These are phyloP conservation scores for Engystomops pustulosus DNA, from an alignment of 2,113 vertebrate genomes.

Conservation along the genomic window DNA sequence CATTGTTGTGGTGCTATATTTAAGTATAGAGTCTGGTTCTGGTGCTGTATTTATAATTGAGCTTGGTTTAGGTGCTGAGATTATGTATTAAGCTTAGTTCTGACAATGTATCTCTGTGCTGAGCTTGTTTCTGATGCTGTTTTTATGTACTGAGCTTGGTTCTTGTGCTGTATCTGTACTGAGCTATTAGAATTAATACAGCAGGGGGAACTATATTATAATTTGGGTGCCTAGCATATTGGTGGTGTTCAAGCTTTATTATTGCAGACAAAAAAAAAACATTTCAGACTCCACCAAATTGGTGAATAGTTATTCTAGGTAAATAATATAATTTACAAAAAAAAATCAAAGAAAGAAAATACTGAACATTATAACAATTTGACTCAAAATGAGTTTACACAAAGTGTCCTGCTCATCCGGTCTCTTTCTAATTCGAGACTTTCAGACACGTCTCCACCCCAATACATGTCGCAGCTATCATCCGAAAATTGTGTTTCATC, in stretches of 20 bases:
- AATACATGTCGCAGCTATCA: neutral
- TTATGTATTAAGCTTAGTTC: no score
- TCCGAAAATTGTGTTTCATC: neutral
- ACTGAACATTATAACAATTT: neutral
- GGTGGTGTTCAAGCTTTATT: neutral
- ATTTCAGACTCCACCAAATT: neutral
- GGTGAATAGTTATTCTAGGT: neutral
- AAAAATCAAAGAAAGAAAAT: conserved; percentile 26
- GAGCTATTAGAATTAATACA: no score
- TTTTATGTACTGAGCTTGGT: no score
- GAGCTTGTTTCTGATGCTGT: no score
- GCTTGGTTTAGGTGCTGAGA: no score
- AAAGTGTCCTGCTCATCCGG: neutral
- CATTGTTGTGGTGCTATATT: no score
- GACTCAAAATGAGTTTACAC: neutral
- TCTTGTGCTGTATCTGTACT: no score
- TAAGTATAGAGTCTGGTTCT: no score
- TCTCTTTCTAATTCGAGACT: neutral
- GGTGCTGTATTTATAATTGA: no score
- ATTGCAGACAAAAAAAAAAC: neutral
- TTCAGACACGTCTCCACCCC: neutral
- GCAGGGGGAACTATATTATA: no score
- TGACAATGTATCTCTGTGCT: no score
- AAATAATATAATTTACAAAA: neutral
- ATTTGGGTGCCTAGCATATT: no score